phyloP scores from a whole-genome alignment of 2,888 invertebrate genomes.

The Sicus ferrugineus region DNA sequence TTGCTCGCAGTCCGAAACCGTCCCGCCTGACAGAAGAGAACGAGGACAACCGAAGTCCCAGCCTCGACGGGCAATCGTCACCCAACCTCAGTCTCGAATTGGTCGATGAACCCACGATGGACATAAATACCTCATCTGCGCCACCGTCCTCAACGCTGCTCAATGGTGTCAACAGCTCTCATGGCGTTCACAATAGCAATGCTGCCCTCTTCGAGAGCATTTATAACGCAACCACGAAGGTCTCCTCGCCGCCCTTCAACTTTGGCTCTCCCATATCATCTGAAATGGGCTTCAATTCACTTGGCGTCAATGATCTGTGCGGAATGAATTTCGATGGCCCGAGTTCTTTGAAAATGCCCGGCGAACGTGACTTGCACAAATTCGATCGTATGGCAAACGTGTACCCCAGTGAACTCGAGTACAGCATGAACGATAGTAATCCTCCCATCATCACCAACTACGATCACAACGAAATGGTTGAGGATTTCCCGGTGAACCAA shows the following conservation, averaged over 20 bases:
- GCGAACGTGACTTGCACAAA: slow-evolving; percentile 56
- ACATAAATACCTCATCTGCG: slow-evolving; percentile 37
- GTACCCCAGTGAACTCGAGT: slow-evolving; percentile 53
- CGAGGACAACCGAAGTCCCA: slow-evolving; percentile 57
- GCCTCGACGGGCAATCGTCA: slow-evolving; percentile 58
- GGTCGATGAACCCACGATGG: slow-evolving; percentile 56
- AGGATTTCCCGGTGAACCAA: slow-evolving; percentile 64
- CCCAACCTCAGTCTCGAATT: slow-evolving; percentile 62
- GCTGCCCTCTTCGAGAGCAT: slow-evolving; percentile 36
- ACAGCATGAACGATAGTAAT: slow-evolving; percentile 58
- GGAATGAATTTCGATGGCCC: slow-evolving; percentile 52
- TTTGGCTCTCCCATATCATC: slow-evolving; percentile 42
- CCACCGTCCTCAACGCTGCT: slow-evolving; percentile 32
- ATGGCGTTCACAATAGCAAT: slow-evolving; percentile 27
- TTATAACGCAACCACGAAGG: slow-evolving; percentile 38
- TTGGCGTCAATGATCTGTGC: slow-evolving; percentile 45
- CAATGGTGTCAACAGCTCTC: slow-evolving; percentile 40
- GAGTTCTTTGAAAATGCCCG: slow-evolving; percentile 59
- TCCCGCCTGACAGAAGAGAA: slow-evolving; percentile 57
- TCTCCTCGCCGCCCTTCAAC: slow-evolving; percentile 39
- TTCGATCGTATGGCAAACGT: slow-evolving; percentile 47
- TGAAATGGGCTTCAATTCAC: slow-evolving; percentile 43
- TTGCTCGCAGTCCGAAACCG: slow-evolving; percentile 57
- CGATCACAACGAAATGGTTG: slow-evolving; percentile 61
- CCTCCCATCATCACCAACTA: slow-evolving; percentile 60